phyloP scores from a whole-genome alignment of 2,797 vertebrate genomes.

The Acanthurus lineatus region DNA sequence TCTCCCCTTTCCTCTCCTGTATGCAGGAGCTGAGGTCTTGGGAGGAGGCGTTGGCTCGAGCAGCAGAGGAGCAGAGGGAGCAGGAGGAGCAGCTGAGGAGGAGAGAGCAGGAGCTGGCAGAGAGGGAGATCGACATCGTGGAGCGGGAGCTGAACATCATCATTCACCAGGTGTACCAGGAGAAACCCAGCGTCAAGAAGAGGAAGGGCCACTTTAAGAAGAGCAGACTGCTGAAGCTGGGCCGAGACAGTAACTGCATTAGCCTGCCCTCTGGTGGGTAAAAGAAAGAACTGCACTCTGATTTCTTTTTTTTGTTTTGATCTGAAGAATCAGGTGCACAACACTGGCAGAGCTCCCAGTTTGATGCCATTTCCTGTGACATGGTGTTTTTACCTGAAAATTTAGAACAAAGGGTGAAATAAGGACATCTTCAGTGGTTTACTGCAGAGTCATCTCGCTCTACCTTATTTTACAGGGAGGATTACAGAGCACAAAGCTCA shows the following conservation, averaged over 20 bases:
- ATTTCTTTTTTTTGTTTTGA: neutral
- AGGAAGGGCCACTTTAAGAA: slow-evolving; percentile 93
- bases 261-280: slow-evolving; percentile 93
- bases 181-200: slow-evolving; percentile 92
- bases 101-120: slow-evolving; percentile 92
- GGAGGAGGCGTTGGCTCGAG: slow-evolving; percentile 91
- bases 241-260: slow-evolving; percentile 92
- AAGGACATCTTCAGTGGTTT: neutral
- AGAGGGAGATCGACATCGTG: slow-evolving; percentile 94
- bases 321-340: neutral
- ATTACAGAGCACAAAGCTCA: too few relatives aligned
- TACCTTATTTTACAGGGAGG: too few relatives aligned
- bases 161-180: slow-evolving; percentile 95
- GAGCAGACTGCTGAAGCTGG: slow-evolving; percentile 88
- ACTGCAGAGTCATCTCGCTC: neutral
- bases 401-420: neutral
- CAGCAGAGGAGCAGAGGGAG: slow-evolving; percentile 91
- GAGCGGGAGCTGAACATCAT: slow-evolving; percentile 94
- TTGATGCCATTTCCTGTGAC: slow-evolving; percentile 16
- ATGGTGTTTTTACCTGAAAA: slow-evolving; percentile 5
- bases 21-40: slow-evolving; percentile 92
- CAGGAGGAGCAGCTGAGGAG: slow-evolving; percentile 92
- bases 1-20: neutral
- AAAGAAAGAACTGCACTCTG: slow-evolving; percentile 42
- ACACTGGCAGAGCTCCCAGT: slow-evolving; percentile 1